Evolutionary conservation across 1,140 invertebrate species (phyloP).

Genomic region (Coboldia fuscipes): DNA sequence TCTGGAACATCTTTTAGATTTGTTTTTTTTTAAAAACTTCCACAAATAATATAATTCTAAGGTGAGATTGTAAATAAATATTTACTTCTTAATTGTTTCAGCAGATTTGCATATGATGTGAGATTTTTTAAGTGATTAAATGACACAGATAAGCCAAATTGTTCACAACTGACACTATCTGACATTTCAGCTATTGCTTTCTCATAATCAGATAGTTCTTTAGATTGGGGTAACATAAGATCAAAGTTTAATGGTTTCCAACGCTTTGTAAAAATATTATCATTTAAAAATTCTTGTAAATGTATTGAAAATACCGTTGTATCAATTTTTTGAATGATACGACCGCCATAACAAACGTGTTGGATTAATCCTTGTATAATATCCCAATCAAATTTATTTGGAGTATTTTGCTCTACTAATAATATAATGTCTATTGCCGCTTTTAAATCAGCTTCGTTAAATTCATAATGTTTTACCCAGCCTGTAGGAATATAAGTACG

Average conservation of each 20-base stretch:
- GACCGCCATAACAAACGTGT: conserved; percentile 69
- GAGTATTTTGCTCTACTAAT: conserved; percentile 25
- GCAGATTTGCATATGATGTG: conserved; percentile 9
- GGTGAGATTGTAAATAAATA: conserved; percentile 4
- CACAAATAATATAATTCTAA: conserved; percentile 6
- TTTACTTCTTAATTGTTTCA: conserved; percentile 10
- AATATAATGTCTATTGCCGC: conserved; percentile 53
- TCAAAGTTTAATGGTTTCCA: conserved; percentile 30
- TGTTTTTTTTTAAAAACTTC: conserved; percentile 6
- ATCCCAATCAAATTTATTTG: conserved; percentile 38
- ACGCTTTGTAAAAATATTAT: conserved; percentile 30
- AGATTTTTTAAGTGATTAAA: conserved; percentile 14
- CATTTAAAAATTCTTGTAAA: conserved; percentile 46
- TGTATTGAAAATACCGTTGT: conserved; percentile 49
- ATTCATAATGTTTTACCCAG: conserved; percentile 81
- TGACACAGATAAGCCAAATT: conserved; percentile 48
- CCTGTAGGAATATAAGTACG: conserved; percentile 61
- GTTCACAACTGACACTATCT: conserved; percentile 43
- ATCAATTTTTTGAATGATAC: conserved; percentile 68
- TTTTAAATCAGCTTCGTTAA: conserved; percentile 62
- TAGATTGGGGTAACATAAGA: conserved; percentile 25
- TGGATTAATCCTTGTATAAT: conserved; percentile 60
- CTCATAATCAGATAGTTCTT: conserved; percentile 33
- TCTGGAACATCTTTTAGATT: conserved; percentile 11
- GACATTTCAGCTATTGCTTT: conserved; percentile 37